Evolutionary conservation across 35 echinoderm and acorn worm species (phyloP), one percentile per base, ranked within the genome.

Genomic region (Patiria miniata): DNA sequence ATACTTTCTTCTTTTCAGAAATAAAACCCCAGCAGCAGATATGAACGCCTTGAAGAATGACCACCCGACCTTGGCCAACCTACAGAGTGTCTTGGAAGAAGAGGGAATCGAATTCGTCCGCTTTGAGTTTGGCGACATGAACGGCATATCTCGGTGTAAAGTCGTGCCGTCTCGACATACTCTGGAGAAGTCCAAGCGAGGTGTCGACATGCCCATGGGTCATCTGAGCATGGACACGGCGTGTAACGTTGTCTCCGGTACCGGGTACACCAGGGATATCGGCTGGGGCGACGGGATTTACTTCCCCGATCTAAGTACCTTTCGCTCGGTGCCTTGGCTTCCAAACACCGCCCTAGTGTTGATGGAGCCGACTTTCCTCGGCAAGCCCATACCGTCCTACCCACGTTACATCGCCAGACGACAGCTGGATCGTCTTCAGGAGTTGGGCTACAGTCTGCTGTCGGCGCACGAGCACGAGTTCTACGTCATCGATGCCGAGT

Each of bases 71-170:
- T 26, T 95, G 21, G 86, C 90, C 51, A 83, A 85, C 19, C 83
- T 93, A 1, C 68, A 81, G 2, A 80, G 68, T 5, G 42, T 37
- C 36, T 80, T 97, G 19, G 61, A 89, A 16, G 79, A 86, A 18
- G 51, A 61, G 7, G 42, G 84, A 12, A 88, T 93, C 7, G 82
- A 97, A 40, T 97, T 93, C 59, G 87, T 97, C 28, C 86, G 95
- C 33, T 90, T 97, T 40, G 95, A 97, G 61, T 80, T 93, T 26
- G 88, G 90, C 61, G 95, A 97, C 44, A 88, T 93, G 52, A 86
- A 90, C 85, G 95, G 95, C 33, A 90, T 97, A 32, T 83, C 91
- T 34, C 65, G 95, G 37, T 93, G 83, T 22, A 93, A 97, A 77
- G 90, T 97, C 17, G 68, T 97, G 28, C 95, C 95, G 2, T 61